Base-by-base conservation (phyloP, 2,113 vertebrate genomes). In the Larimichthys crocea region DNA sequence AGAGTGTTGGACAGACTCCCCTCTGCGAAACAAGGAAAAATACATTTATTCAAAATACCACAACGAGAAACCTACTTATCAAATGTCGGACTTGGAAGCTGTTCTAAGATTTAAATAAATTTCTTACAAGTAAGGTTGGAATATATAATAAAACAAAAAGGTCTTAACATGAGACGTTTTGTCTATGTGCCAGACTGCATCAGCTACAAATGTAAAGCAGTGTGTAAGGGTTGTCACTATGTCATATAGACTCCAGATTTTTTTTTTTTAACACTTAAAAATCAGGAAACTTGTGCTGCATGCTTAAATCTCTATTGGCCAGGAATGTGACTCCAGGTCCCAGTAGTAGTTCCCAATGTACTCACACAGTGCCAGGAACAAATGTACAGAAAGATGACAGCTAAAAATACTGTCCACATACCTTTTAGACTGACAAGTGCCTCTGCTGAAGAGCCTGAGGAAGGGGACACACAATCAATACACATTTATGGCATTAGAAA, bases 381-480 rank as follows among this genome's bases (percentile, higher is more conserved):
- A 61, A 46, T 44, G n/a, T 44, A 57, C n/a, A 76, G 22, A 26
- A 63, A 64, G 9, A 59, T 22, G 42, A 57, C 24, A 24, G 44
- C 56, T 74, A 74, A n/a, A 84, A 12, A 62, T 60, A 49, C 7
- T 63, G 50, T 19, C 8, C 26, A 77, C 85, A 62, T 96, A 99
- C 98, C 98, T 97, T 98, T 99, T 66, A 99, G 95, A 93, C 98
- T 99, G 92, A 99, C 98, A 70, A 99, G 97, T 74, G 98, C 98
- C 95, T 99, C 99, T 89, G 97, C 98, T 77, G 98, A 99, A 90
- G 98, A 99, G 94, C 97, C 98, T 99, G 90, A 42, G 95, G 74
- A 88, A 77, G 89, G 91, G 72, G 74, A 69, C 7, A 74, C 42
- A 57, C 60, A 40, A 85, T 85, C 24, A 74, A 40, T 19, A 5